Conservation (phyloP, 2,888 invertebrate species). For the Thymelicus lineola region DNA sequence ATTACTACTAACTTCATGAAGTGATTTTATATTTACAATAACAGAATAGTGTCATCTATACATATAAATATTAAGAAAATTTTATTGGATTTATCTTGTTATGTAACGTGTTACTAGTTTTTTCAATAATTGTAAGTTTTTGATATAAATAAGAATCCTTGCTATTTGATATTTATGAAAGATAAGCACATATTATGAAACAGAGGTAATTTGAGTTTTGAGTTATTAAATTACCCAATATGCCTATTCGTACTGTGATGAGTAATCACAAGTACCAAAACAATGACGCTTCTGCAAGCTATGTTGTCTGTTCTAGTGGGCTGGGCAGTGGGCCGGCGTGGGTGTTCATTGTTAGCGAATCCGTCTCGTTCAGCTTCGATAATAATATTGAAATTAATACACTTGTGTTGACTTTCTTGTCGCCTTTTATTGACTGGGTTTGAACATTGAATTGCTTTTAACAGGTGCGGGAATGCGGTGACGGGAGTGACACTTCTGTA, state of each 20-base stretch:
- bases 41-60: too few species aligned
- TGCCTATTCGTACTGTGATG: background rate
- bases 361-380: slow-evolving; percentile 36
- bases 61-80: too few species aligned
- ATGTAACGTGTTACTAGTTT: too few species aligned
- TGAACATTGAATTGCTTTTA: slow-evolving; percentile 10
- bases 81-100: too few species aligned
- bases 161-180: too few species aligned
- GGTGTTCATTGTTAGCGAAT: slow-evolving; percentile 41
- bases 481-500: background rate
- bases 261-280: slow-evolving; percentile 16
- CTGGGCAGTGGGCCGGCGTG: slow-evolving; percentile 36
- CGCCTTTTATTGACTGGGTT: slow-evolving; percentile 30
- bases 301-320: slow-evolving; percentile 30
- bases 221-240: background rate
- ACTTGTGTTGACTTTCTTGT: slow-evolving; percentile 40
- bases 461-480: background rate
- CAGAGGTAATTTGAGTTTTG: too few species aligned
- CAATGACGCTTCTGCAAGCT: slow-evolving; percentile 37
- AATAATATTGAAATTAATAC: slow-evolving; percentile 43
- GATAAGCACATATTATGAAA: too few species aligned
- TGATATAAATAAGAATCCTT: too few species aligned
- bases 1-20: too few species aligned
- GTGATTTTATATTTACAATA: too few species aligned
- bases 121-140: too few species aligned